Conservation (phyloP, 2,113 vertebrate species). For the Peromyscus maniculatus region DNA sequence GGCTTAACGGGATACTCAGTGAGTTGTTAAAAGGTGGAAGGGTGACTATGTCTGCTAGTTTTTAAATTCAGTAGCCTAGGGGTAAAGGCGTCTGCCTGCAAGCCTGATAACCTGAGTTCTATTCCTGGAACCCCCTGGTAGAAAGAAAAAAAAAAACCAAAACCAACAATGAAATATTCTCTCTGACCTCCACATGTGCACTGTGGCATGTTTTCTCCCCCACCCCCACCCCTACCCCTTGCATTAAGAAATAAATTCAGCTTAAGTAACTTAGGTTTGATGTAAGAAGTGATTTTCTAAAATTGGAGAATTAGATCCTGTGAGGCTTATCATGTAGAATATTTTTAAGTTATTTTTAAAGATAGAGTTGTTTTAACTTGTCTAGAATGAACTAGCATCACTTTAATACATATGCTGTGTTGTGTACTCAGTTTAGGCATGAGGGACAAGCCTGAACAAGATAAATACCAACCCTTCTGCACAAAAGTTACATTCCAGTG, state of each 20-base stretch:
- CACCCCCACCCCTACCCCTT: too few relatives aligned
- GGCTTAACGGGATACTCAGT: neutral
- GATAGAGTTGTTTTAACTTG: neutral
- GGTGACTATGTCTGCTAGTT: neutral
- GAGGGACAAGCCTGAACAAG: neutral
- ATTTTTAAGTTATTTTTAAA: slow-evolving; percentile 47
- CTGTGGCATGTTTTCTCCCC: too few relatives aligned
- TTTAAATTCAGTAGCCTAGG: slow-evolving; percentile 1
- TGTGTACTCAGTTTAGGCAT: neutral
- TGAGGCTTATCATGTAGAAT: neutral
- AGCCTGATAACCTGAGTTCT: neutral
- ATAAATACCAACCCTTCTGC: neutral
- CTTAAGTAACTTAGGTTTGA: neutral
- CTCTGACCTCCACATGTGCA: neutral
- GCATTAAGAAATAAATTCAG: neutral
- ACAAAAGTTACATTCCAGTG: neutral
- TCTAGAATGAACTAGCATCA: neutral
- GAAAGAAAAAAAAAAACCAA: neutral
- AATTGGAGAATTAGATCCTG: neutral
- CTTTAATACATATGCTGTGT: neutral
- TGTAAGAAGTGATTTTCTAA: slow-evolving; percentile 5
- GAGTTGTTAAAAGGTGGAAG: neutral
- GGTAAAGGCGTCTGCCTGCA: neutral
- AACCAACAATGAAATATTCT: neutral
- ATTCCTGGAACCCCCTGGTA: neutral